These are phyloP conservation scores for Oreochromis spilurus DNA, from an alignment of 2,113 vertebrate genomes.

Conservation along the genomic window DNA sequence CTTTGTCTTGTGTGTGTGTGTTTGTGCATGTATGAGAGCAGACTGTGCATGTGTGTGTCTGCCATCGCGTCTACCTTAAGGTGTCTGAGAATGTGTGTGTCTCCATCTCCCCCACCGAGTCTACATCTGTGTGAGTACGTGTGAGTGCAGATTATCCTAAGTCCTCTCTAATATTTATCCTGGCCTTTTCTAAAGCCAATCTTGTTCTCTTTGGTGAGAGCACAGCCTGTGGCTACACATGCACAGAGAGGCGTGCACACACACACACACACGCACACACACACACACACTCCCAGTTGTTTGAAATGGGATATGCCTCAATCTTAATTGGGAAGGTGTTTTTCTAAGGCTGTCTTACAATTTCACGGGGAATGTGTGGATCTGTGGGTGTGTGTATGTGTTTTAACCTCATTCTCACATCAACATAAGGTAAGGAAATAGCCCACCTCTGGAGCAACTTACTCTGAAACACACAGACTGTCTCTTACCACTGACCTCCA, in stretches of 20 bases:
- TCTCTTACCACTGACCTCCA: not conserved
- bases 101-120: conserved; percentile 29
- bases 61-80: conserved; percentile 59
- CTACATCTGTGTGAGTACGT: conserved; percentile 22
- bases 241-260: not conserved
- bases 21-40: not conserved
- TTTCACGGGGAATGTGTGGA: conserved; percentile 42
- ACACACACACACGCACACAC: not conserved
- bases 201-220: conserved; percentile 68
- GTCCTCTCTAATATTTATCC: conserved; percentile 73
- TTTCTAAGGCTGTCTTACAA: conserved; percentile 63
- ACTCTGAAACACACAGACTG: conserved; percentile 2
- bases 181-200: conserved; percentile 71
- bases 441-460: conserved; percentile 42
- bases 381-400: conserved; percentile 5
- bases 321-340: conserved; percentile 72
- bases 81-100: conserved; percentile 65
- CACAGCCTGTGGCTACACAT: conserved; percentile 47
- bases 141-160: conserved; percentile 67
- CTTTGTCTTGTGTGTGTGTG: conserved; percentile 11
- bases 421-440: conserved; percentile 65
- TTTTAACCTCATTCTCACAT: conserved; percentile 53
- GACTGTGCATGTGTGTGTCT: conserved; percentile 19
- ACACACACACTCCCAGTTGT: conserved; percentile 35
- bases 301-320: conserved; percentile 66